These are phyloP conservation scores for Sabellastarte sp. DNA, from an alignment of 2,888 invertebrate species.

Conservation along the genomic window DNA sequence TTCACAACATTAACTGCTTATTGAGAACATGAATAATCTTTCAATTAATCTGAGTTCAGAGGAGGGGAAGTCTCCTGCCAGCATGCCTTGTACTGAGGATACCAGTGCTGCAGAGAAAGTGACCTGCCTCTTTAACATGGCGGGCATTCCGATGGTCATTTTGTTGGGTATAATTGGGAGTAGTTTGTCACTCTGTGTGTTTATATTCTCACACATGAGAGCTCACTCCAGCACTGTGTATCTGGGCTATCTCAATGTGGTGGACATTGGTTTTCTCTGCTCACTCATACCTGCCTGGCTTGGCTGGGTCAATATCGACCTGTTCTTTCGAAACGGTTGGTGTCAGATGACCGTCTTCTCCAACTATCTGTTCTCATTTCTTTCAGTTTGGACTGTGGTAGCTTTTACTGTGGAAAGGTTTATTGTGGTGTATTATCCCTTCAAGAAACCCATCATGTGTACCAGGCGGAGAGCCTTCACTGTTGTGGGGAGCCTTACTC, in stretches of 20 bases:
- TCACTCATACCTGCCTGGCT: conserved; percentile 15
- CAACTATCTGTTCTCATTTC: conserved; percentile 14
- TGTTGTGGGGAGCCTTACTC: conserved; percentile 1
- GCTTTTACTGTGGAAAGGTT: conserved; percentile 18
- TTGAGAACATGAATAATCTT: too few species aligned
- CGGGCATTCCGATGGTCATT: conserved; percentile 12
- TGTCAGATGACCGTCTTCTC: conserved; percentile 19
- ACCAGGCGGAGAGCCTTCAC: conserved; percentile 11
- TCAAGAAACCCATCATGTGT: conserved; percentile 12
- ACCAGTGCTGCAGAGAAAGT: too few species aligned
- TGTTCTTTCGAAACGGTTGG: conserved; percentile 14
- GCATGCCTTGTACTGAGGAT: too few species aligned
- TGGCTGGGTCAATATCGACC: conserved; percentile 12
- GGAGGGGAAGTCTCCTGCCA: too few species aligned
- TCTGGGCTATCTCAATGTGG: conserved; percentile 18
- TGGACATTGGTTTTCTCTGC: conserved; percentile 16
- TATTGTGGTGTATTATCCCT: conserved; percentile 20
- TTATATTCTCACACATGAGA: conserved; percentile 9
- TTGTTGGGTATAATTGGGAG: conserved; percentile 11
- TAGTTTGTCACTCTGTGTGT: conserved; percentile 13
- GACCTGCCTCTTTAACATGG: conserved; percentile 8
- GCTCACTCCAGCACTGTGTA: conserved; percentile 16
- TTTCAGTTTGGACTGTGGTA: conserved; percentile 20
- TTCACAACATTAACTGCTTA: too few species aligned
- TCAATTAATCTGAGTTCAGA: too few species aligned